phyloP scores from a whole-genome alignment of 37 sponge, comb jelly and placozoan species.

The Chondrilla cf. caribensis region DNA sequence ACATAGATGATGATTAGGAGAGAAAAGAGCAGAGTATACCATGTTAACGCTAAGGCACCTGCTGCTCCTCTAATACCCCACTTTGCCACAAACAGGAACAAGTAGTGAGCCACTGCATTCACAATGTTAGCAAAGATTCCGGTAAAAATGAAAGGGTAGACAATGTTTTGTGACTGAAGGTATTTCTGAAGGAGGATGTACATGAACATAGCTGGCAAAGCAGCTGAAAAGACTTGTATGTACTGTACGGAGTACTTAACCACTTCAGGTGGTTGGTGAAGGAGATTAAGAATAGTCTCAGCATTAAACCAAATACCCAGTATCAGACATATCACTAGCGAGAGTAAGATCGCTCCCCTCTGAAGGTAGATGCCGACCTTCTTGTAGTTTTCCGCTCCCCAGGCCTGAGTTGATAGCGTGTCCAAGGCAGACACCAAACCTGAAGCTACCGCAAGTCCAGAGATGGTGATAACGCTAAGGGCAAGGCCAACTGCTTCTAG shows the following conservation, averaged over 20 bases:
- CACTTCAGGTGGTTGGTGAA: conserved; percentile 48
- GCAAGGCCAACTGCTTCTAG: conserved; percentile 39
- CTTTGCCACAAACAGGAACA: conserved; percentile 10
- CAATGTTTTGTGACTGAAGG: conserved; percentile 40
- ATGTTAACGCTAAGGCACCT: background rate
- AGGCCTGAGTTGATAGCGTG: conserved; percentile 32
- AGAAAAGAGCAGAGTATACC: background rate
- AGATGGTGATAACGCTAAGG: background rate
- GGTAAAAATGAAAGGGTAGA: background rate
- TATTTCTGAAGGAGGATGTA: conserved; percentile 46
- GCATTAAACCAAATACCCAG: conserved; percentile 45
- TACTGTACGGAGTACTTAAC: conserved; percentile 14
- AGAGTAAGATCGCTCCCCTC: conserved; percentile 41
- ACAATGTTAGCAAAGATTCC: background rate
- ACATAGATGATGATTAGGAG: conserved; percentile 13
- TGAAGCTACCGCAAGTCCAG: background rate
- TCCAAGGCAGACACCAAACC: background rate
- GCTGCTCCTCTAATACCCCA: conserved; percentile 35
- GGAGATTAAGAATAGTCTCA: conserved; percentile 46
- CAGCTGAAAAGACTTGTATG: background rate
- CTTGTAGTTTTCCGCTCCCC: conserved; percentile 62
- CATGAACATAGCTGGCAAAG: conserved; percentile 12
- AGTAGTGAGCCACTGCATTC: conserved; percentile 13
- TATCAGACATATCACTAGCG: conserved; percentile 21
- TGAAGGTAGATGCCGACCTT: conserved; percentile 63